Evolutionary conservation across 2,113 vertebrate species (phyloP).

Genomic region (Butorides virescens): DNA sequence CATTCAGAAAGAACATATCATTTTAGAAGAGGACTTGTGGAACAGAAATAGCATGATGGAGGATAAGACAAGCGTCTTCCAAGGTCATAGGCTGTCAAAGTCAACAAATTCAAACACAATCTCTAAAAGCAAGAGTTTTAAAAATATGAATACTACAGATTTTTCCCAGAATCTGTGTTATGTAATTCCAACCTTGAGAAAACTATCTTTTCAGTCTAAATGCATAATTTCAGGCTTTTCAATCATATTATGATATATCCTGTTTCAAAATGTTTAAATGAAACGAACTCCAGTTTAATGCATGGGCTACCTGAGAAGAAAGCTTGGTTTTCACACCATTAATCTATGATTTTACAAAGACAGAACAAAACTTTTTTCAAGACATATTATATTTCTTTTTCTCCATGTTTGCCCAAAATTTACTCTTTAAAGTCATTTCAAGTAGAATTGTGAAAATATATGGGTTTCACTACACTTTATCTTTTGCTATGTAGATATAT

Average conservation of each 20-base stretch:
- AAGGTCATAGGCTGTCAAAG: slow-evolving; percentile 7
- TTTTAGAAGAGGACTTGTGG: neutral
- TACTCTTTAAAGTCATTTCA: neutral
- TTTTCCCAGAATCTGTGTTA: neutral
- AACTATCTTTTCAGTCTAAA: neutral
- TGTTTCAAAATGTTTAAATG: neutral
- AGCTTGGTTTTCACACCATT: neutral
- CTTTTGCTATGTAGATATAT: neutral
- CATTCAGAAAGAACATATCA: slow-evolving; percentile 5
- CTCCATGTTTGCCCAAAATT: neutral
- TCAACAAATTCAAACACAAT: slow-evolving; percentile 9
- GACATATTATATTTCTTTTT: neutral
- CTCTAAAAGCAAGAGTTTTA: neutral
- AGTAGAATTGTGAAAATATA: neutral
- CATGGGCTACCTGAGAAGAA: neutral
- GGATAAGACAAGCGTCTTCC: slow-evolving; percentile 20
- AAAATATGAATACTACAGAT: neutral
- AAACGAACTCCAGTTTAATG: neutral
- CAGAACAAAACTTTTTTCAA: neutral
- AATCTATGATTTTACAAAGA: neutral
- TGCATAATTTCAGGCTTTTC: neutral
- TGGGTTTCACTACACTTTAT: neutral
- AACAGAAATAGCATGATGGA: slow-evolving; percentile 38
- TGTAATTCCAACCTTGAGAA: neutral
- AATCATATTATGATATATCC: neutral